These are phyloP conservation scores for Centropus bengalensis DNA, from an alignment of 2,113 vertebrate species.

Conservation along the genomic window DNA sequence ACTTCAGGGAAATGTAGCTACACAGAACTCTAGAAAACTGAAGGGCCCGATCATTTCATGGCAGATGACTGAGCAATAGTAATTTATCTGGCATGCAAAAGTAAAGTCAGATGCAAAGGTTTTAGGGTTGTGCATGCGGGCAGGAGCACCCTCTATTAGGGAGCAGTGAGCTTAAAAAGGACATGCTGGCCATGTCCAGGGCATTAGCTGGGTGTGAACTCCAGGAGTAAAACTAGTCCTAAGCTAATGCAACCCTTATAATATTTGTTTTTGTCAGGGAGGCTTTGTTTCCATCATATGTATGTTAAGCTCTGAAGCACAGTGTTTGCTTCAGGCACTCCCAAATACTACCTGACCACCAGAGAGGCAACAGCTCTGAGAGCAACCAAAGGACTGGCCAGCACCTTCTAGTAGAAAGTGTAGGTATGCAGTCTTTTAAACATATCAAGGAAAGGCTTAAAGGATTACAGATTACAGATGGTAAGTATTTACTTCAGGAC, in stretches of 20 bases:
- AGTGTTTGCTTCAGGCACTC: not conserved
- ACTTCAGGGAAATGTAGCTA: too few relatives aligned
- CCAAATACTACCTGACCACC: not conserved
- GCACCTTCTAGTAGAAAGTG: not conserved
- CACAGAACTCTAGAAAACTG: not conserved
- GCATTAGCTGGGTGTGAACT: not conserved
- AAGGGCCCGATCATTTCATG: not conserved
- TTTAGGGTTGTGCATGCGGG: accelerated
- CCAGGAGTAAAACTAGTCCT: accelerated
- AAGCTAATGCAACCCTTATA: not conserved
- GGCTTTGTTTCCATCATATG: accelerated
- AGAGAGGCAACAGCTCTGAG: not conserved
- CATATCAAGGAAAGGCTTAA: not conserved
- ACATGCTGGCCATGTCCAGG: accelerated
- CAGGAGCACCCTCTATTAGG: accelerated
- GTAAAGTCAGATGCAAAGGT: not conserved
- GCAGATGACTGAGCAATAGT: not conserved
- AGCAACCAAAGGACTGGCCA: not conserved
- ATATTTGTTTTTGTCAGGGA: not conserved
- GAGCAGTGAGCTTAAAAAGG: not conserved
- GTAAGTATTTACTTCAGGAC: slow-evolving; percentile 23
- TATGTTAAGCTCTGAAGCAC: not conserved
- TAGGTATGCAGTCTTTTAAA: not conserved
- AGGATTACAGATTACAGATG: not conserved
- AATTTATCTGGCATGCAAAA: not conserved